Evolutionary conservation across 2,888 invertebrate species (phyloP).

Genomic region (Athalia circularis): DNA sequence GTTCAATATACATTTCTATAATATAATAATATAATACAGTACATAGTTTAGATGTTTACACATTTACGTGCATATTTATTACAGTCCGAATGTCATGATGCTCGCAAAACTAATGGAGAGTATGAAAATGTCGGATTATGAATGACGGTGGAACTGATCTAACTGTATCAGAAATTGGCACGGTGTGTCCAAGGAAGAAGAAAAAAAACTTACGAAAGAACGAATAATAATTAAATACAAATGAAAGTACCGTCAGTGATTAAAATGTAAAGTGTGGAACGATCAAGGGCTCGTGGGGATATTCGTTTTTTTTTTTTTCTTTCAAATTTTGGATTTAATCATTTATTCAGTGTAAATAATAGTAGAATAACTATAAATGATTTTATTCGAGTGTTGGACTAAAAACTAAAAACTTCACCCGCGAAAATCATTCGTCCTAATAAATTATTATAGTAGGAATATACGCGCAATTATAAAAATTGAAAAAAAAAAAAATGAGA

Average conservation of each 20-base stretch:
- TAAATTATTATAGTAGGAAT: constrained; percentile 11
- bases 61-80: too few species aligned
- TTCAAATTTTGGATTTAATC: background rate
- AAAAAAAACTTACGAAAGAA: background rate
- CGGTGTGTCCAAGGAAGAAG: too few species aligned
- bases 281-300: background rate
- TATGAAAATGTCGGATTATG: background rate
- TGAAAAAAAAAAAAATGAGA: constrained; percentile 27
- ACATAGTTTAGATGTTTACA: too few species aligned
- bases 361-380: constrained; percentile 2
- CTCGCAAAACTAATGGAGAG: background rate
- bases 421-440: background rate
- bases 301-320: background rate
- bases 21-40: constrained; percentile 4
- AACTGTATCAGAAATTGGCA: too few species aligned
- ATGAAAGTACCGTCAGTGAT: background rate
- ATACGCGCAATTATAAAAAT: constrained; percentile 5
- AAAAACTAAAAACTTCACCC: too few species aligned
- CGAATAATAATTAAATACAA: background rate
- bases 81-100: too few species aligned
- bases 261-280: constrained; percentile 12
- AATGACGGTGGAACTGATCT: background rate
- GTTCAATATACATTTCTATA: background rate
- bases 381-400: too few species aligned
- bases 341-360: background rate